Evolutionary conservation across 92 coral and sea anemone genomes (phyloP).

Genomic region (Ricordea florida): DNA sequence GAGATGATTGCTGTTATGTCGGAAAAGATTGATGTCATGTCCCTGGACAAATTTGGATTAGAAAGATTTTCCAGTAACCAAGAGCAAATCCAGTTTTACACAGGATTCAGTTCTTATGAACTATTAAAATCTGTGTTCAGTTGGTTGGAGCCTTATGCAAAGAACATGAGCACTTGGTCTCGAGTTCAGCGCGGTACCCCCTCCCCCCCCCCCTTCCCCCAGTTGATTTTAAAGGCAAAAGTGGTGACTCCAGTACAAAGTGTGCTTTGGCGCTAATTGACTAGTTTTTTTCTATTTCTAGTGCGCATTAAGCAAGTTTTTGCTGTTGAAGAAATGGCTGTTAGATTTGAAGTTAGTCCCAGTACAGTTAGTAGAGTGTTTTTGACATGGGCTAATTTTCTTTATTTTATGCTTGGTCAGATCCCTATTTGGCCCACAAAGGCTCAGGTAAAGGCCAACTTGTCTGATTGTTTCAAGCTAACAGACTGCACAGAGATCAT

Average conservation of each 20-base stretch:
- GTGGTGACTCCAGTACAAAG: not conserved
- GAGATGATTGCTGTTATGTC: too few species aligned
- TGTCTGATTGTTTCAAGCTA: not conserved
- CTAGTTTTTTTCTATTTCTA: conserved; percentile 11
- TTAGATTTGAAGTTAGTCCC: conserved; percentile 10
- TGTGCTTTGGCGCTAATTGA: not conserved
- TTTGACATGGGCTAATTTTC: not conserved
- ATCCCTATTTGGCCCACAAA: not conserved
- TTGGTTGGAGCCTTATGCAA: not conserved
- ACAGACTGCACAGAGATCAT: not conserved
- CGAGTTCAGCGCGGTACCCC: not conserved
- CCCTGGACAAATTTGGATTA: too few species aligned
- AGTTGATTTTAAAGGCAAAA: too few species aligned
- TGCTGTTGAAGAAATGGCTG: not conserved
- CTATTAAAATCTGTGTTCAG: not conserved
- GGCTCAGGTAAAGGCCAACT: not conserved
- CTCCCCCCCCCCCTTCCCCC: not conserved
- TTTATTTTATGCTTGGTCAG: not conserved
- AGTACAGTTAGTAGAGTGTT: conserved; percentile 1
- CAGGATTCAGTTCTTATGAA: conserved; percentile 12
- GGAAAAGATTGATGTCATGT: too few species aligned
- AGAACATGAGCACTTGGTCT: conserved; percentile 16
- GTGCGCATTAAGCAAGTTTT: conserved; percentile 5
- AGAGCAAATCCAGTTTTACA: conserved; percentile 13
- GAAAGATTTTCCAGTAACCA: conserved; percentile 1